A percentile compares a stretch with the other conserved stretches of the same genome.
These are phyloP conservation scores for Chascanopsetta lugubris DNA, from an alignment of 2,113 vertebrate genomes.

Conservation along the genomic window DNA sequence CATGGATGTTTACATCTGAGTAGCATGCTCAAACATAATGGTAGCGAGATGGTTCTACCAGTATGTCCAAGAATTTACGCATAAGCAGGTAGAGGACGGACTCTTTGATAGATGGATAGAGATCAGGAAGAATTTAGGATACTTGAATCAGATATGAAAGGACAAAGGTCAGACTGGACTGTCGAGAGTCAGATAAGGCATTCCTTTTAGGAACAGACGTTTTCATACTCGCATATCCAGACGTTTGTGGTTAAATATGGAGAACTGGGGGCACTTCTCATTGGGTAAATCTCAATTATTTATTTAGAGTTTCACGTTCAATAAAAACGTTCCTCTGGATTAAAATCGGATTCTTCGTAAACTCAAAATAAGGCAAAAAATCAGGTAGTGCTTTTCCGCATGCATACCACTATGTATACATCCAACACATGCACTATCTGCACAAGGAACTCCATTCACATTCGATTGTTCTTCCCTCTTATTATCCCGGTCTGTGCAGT, in stretches of 20 bases:
- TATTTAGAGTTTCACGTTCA: conserved; percentile 43
- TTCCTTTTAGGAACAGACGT: conserved; percentile 53
- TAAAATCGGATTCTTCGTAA: conserved; percentile 25
- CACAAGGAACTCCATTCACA: conserved; percentile 55
- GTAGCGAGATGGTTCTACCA: conserved; percentile 7
- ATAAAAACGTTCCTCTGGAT: conserved; percentile 24
- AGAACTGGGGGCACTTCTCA: conserved; percentile 11
- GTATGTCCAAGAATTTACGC: conserved; percentile 8
- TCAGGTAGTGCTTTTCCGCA: conserved; percentile 69
- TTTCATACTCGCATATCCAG: conserved; percentile 24
- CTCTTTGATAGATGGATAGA: conserved; percentile 28
- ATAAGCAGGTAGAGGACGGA: conserved; percentile 41
- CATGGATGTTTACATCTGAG: conserved; percentile 18
- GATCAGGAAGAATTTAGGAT: conserved; percentile 35
- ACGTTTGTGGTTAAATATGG: conserved; percentile 11
- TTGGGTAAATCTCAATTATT: conserved; percentile 14
- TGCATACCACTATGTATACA: conserved; percentile 75
- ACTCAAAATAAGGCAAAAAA: conserved; percentile 75
- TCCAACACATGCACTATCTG: conserved; percentile 69
- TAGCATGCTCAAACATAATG: conserved; percentile 32
- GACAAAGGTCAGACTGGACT: conserved; percentile 50
- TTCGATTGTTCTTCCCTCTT: conserved; percentile 67
- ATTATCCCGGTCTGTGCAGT: conserved; percentile 63
- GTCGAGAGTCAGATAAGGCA: conserved; percentile 73
- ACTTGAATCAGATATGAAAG: conserved; percentile 30